These are phyloP conservation scores for Chlorodrepanis virens DNA, from an alignment of 2,113 vertebrate species.

Conservation along the genomic window DNA sequence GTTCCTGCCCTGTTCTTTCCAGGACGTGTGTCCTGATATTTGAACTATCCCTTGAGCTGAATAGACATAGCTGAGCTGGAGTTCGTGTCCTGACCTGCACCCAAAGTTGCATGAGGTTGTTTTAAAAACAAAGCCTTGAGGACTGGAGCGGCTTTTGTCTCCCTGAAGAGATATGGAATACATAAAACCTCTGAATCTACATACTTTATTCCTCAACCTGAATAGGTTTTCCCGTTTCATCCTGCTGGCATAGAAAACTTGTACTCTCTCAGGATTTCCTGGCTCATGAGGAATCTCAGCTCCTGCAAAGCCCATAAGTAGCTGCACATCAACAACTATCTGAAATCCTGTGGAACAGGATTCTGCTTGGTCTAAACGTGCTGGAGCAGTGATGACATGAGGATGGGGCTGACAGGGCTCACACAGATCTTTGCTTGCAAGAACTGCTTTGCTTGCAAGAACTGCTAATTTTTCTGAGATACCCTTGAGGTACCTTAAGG, in stretches of 20 bases:
- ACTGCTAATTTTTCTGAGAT: background rate
- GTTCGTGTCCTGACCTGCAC: slow-evolving; percentile 29
- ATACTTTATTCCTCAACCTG: background rate
- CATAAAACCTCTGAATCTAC: background rate
- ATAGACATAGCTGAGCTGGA: background rate
- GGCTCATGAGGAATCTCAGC: background rate
- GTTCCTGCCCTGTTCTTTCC: background rate
- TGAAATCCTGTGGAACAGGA: background rate
- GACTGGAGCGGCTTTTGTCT: background rate
- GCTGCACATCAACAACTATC: background rate
- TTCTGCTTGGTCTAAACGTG: background rate
- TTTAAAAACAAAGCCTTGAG: background rate
- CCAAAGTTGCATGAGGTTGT: background rate
- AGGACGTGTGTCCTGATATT: background rate
- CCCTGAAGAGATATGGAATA: background rate
- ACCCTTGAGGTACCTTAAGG: background rate
- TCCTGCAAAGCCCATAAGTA: background rate
- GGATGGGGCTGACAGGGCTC: background rate
- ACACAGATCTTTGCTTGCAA: background rate
- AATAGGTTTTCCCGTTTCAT: background rate
- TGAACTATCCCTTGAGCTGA: slow-evolving; percentile 1
- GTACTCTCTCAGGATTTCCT: background rate
- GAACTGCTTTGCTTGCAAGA: background rate
- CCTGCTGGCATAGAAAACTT: background rate
- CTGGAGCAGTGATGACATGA: background rate